Conservation (phyloP, 1,140 invertebrate species). For the Drosophila pseudoobscura region DNA sequence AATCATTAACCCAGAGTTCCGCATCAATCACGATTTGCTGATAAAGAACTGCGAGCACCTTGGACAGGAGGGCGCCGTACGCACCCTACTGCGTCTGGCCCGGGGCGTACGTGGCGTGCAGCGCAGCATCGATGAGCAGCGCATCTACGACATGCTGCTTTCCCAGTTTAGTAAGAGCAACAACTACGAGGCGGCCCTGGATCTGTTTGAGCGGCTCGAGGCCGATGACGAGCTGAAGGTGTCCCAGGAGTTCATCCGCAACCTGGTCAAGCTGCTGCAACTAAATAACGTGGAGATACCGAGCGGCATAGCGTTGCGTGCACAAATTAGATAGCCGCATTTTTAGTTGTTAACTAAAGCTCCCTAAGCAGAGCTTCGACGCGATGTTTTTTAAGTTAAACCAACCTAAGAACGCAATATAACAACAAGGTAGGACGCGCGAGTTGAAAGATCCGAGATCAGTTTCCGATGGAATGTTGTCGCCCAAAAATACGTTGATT, state of each 20-base stretch:
- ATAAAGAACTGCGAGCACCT: conserved; percentile 75
- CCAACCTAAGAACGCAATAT: too few relatives aligned
- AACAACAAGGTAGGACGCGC: too few relatives aligned
- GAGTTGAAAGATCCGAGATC: too few relatives aligned
- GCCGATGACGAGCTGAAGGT: conserved; percentile 77
- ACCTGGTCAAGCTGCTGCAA: conserved; percentile 69
- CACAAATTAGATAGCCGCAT: conserved; percentile 66
- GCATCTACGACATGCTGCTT: conserved; percentile 83
- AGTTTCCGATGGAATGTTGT: too few relatives aligned
- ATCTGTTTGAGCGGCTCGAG: conserved; percentile 80
- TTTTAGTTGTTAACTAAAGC: conserved; percentile 3
- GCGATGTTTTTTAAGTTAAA: too few relatives aligned
- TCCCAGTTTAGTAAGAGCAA: conserved; percentile 82
- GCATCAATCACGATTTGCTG: conserved; percentile 72
- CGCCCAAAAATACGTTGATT: too few relatives aligned
- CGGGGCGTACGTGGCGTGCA: conserved; percentile 66
- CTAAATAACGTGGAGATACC: conserved; percentile 76
- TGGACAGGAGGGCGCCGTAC: conserved; percentile 71
- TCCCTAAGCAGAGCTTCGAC: too few relatives aligned
- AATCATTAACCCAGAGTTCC: conserved; percentile 80
- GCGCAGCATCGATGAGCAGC: conserved; percentile 66
- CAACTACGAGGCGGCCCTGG: conserved; percentile 78
- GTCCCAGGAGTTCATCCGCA: conserved; percentile 75
- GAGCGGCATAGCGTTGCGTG: conserved; percentile 68
- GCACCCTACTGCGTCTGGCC: conserved; percentile 75